Conservation (phyloP, 2,888 invertebrate genomes). For the Plagodis pulveraria region DNA sequence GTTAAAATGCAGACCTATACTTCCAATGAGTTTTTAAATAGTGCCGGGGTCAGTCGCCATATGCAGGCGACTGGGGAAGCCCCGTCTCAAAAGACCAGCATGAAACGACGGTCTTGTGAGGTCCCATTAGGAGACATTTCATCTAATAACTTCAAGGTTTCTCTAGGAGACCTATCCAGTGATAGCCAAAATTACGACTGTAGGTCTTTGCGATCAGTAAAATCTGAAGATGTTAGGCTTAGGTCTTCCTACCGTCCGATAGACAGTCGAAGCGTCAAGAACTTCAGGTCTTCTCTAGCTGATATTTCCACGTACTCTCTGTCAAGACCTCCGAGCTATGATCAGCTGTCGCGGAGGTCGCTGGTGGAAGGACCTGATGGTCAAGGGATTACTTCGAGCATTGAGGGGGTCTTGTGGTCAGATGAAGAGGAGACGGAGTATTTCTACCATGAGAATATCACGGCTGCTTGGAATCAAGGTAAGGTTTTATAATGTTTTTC, state of each 20-base stretch:
- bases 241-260: slow-evolving; percentile 68
- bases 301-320: slow-evolving; percentile 68
- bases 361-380: slow-evolving; percentile 69
- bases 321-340: slow-evolving; percentile 76
- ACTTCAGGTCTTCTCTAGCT: slow-evolving; percentile 73
- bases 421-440: slow-evolving; percentile 83
- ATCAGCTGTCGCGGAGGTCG: slow-evolving; percentile 76
- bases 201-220: slow-evolving; percentile 66
- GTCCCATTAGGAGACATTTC: slow-evolving; percentile 79
- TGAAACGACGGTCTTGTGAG: slow-evolving; percentile 79
- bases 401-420: slow-evolving; percentile 82
- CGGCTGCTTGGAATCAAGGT: slow-evolving; percentile 82
- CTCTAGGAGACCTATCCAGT: slow-evolving; percentile 70
- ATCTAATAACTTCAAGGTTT: slow-evolving; percentile 78
- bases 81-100: slow-evolving; percentile 76
- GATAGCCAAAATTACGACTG: slow-evolving; percentile 68
- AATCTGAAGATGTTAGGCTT: slow-evolving; percentile 68
- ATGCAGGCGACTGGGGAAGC: slow-evolving; percentile 80
- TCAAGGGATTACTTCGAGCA: slow-evolving; percentile 77
- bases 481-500: slow-evolving; percentile 32
- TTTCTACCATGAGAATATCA: slow-evolving; percentile 80
- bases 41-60: slow-evolving; percentile 78
- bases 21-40: slow-evolving; percentile 77
- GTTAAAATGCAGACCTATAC: slow-evolving; percentile 70
- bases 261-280: slow-evolving; percentile 76